phyloP scores from a whole-genome alignment of 2,797 vertebrate species.

The Chaenodraco wilsoni region DNA sequence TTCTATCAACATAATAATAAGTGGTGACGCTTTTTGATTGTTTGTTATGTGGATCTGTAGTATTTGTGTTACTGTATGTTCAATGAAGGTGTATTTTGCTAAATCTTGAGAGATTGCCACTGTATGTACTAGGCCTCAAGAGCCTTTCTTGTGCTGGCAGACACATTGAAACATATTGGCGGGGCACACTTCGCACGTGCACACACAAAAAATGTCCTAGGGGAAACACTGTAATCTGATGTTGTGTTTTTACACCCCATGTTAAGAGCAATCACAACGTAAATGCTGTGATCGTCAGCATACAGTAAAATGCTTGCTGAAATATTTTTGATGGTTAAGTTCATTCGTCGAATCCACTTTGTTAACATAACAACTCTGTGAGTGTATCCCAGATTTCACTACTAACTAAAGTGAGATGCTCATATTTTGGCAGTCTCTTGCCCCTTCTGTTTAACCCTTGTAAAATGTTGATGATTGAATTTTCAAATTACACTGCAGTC shows the following conservation, averaged over 20 bases:
- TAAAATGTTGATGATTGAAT: constrained; percentile 3
- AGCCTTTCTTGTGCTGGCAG: no score
- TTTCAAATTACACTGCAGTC: not conserved
- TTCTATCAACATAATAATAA: no score
- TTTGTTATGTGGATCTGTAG: no score
- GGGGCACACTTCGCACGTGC: no score
- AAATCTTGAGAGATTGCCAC: no score
- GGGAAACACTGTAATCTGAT: not conserved
- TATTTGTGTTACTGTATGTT: no score
- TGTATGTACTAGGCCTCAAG: no score
- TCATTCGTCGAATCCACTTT: not conserved
- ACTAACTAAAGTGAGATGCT: not conserved
- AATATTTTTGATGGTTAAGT: not conserved
- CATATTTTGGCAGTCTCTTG: constrained; percentile 2
- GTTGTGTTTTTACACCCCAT: not conserved
- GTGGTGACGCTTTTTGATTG: no score
- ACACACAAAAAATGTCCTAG: no score
- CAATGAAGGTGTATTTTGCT: no score
- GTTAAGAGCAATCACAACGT: not conserved
- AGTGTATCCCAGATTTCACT: no score
- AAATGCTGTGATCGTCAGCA: not conserved
- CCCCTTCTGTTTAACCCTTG: not conserved
- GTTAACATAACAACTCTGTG: not conserved
- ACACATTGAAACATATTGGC: no score
- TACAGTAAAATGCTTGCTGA: not conserved